Base-by-base conservation (phyloP, 2,113 vertebrate genomes). In the Syngnathoides biaculeatus region DNA sequence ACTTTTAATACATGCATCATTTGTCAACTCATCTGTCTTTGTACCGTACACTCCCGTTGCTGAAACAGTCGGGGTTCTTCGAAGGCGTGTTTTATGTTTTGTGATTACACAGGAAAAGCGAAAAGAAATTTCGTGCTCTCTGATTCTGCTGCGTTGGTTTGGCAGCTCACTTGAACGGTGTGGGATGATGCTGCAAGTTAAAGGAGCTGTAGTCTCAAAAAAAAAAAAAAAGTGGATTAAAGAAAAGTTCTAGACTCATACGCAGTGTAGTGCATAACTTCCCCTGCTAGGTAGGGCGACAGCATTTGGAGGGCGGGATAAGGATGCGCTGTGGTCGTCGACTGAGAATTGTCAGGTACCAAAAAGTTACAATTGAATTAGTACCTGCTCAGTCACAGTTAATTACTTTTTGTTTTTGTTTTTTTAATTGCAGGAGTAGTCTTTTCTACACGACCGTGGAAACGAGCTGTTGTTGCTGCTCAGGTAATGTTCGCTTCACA, bases 1-100 rank as follows among this genome's bases (percentile, higher is more conserved):
- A 64, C 68, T 86, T 89, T 89, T 84, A 86, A 83, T 82, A 80
- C 79, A 61, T 70, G 67, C 72, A 73, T 79, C 50, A 66, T 75
- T 80, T 79, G 81, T 88, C 72, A 53, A 64, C 64, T 81, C 78
- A 77, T 83, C 69, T 81, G 73, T 80, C 45, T 80, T 60, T 22
- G 11, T 8, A 6, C n/a, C 13, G 5, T 7, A n/a, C 19, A 50
- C 19, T 20, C 19, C 30, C 4, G 13, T 47, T 47, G 22, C 52
- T 55, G 9, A 26, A 55, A 55, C 14, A 13, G 12, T 24, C 22
- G n/a, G 8, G 22, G 10, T 55, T 55, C 22, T 5, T 24, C 52
- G 10, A 24, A 55, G 22, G 12, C 26, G 4, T 55, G 52, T 12
- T 3, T 57, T 30, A 15, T 30, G 14, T 56, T 27, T 17, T 57